Percentiles rank a stretch among this genome's conserved stretches.
phyloP scores from a whole-genome alignment of 2,113 vertebrate species.

The Sminthopsis crassicaudata region DNA sequence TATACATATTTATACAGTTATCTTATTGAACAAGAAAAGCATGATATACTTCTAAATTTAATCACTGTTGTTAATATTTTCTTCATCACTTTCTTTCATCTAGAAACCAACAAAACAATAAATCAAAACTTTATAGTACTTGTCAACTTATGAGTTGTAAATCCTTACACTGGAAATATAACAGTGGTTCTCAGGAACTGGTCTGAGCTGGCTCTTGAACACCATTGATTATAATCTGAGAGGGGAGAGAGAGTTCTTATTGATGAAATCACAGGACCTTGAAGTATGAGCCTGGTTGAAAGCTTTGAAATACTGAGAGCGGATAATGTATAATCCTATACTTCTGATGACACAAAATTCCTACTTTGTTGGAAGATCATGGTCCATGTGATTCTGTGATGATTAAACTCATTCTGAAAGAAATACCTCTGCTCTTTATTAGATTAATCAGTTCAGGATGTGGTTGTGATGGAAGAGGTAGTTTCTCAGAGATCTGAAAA shows the following conservation, averaged over 20 bases:
- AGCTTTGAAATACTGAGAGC: neutral
- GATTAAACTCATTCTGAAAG: neutral
- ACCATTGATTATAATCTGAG: neutral
- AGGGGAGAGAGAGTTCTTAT: neutral
- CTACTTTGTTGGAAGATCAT: neutral
- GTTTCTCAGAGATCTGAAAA: neutral
- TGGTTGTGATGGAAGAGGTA: neutral
- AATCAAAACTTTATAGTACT: neutral
- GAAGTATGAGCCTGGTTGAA: neutral
- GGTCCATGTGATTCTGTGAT: neutral
- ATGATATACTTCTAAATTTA: neutral
- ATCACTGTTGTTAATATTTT: neutral
- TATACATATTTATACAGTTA: no score
- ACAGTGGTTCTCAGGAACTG: neutral
- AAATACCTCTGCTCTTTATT: neutral
- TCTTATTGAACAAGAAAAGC: no score
- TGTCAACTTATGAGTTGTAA: neutral
- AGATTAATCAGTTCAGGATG: neutral
- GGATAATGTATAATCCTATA: neutral
- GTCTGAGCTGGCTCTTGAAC: neutral
- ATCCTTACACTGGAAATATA: neutral
- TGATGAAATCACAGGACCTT: neutral
- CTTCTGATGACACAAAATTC: neutral
- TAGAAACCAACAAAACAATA: neutral
- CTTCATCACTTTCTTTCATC: neutral